Evolutionary conservation across 2,113 vertebrate species (phyloP), one percentile per base, ranked within the genome.

Genomic region (Pterophyllum scalare): DNA sequence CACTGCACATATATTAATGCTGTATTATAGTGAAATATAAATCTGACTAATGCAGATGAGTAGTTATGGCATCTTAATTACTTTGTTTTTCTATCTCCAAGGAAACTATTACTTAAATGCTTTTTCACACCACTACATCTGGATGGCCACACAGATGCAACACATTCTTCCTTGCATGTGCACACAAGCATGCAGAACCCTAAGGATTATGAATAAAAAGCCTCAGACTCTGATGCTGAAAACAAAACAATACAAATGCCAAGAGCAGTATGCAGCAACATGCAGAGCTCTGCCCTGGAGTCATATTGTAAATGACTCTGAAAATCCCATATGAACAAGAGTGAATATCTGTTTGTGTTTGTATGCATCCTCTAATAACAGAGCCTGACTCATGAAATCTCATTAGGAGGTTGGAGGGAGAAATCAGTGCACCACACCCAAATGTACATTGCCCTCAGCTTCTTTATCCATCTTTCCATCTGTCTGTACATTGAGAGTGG

Each of bases 81-180:
- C 57, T 86, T 84, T 81, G 79, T 90, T 92, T 82, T 54, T 26
- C 74, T 20, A 75, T 88, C 76, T 85, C 83, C 83, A 81, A 85
- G 79, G 80, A 70, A 88, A 91, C 82, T 80, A 60, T 54, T 80
- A 87, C 88, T 91, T 86, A 85, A 89, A 90, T 59, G 46, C 24
- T 60, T 64, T 54, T 83, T 61, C 61, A 49, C 79, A 80, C 28
- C 54, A 40, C 40, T 17, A 40, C 74, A 67, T 60, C 46, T 80
- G 74, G 59, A 79, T 56, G 40, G 61, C 31, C 59, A 72, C 26
- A 67, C 49, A 22, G 43, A 56, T 65, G 80, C 61, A 70, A 57
- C 54, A 64, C 75, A 52, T 40, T 6, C n/a, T 59, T 62, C 74
- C 28, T 75, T 35, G 81, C 76, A 76, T 78, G 59, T 76, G 31